Evolutionary conservation across 2,888 invertebrate species (phyloP).

Genomic region (Petrolisthes manimaculis): DNA sequence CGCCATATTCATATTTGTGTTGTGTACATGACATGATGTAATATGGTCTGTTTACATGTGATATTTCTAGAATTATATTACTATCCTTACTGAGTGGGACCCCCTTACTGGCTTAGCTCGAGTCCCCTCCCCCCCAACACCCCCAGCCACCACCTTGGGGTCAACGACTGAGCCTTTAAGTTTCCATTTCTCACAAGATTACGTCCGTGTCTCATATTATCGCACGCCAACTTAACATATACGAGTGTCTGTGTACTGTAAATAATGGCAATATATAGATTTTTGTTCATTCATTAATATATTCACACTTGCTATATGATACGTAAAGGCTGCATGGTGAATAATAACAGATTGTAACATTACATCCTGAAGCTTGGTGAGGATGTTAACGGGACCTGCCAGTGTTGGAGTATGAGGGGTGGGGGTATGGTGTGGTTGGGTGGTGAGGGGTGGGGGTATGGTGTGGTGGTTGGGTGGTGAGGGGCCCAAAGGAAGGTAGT

Average conservation of each 20-base stretch:
- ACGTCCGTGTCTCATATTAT: slow-evolving; percentile 3
- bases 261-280: too few relatives aligned
- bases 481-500: not conserved
- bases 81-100: slow-evolving; percentile 34
- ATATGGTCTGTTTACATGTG: not conserved
- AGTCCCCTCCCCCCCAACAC: not conserved
- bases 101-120: not conserved
- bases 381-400: not conserved
- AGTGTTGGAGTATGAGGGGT: not conserved
- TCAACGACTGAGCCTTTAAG: slow-evolving; percentile 32
- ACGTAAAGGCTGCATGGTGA: too few relatives aligned
- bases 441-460: not conserved
- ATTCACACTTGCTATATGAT: too few relatives aligned
- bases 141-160: slow-evolving; percentile 14
- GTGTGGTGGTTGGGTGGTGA: not conserved
- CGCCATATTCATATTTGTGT: not conserved
- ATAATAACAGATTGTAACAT: too few relatives aligned
- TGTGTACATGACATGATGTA: not conserved
- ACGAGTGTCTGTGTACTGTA: too few relatives aligned
- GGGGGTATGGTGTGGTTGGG: not conserved
- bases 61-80: not conserved
- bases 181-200: not conserved
- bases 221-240: too few relatives aligned
- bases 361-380: not conserved
- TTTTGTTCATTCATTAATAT: too few relatives aligned